Evolutionary conservation across 2,113 vertebrate genomes (phyloP).

Genomic region (Cavia porcellus): DNA sequence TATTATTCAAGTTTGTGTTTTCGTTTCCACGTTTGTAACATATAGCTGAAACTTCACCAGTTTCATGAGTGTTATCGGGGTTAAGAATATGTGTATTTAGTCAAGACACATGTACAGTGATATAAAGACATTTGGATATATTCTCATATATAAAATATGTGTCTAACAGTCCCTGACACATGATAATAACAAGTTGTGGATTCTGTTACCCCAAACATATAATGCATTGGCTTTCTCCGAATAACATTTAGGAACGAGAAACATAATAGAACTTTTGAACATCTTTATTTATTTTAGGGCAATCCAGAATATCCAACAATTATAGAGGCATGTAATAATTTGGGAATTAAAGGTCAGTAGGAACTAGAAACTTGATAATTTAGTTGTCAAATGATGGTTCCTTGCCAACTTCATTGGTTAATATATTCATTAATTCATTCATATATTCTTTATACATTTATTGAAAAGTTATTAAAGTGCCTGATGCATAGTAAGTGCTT

Average conservation of each 20-base stretch:
- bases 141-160: not conserved
- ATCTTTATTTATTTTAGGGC: not conserved
- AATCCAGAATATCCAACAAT: slow-evolving; percentile 7
- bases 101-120: not conserved
- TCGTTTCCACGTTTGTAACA: not conserved
- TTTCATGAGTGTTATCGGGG: not conserved
- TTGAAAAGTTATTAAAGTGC: not conserved
- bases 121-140: not conserved
- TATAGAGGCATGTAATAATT: not conserved
- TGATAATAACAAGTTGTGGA: not conserved
- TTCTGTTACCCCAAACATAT: not conserved
- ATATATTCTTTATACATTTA: not conserved
- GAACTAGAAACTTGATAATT: not conserved
- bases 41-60: not conserved
- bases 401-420: not conserved
- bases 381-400: not conserved
- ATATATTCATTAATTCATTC: not conserved
- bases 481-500: not conserved
- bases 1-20: not conserved
- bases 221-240: not conserved
- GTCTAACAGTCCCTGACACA: not conserved
- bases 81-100: not conserved
- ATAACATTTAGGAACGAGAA: not conserved
- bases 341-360: not conserved
- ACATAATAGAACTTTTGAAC: not conserved